phyloP scores from a whole-genome alignment of 2,113 vertebrate species.

The Bubalus kerabau region DNA sequence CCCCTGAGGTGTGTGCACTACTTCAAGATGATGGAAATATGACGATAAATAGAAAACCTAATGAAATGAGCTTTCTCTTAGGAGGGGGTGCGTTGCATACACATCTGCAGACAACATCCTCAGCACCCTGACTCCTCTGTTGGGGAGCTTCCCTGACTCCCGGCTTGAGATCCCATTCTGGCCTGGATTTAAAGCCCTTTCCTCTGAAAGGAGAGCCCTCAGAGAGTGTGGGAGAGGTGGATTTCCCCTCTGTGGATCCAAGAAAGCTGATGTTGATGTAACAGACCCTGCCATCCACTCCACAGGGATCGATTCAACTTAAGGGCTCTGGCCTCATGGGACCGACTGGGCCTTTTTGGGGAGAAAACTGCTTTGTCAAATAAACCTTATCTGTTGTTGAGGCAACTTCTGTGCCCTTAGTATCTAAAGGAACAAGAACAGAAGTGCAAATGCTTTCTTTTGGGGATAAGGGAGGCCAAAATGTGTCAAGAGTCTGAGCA shows the following conservation, averaged over 20 bases:
- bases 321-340: neutral
- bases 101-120: too few species aligned
- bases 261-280: conserved; percentile 45
- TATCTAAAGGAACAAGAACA: neutral
- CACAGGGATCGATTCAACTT: conserved; percentile 1
- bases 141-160: neutral
- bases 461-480: neutral
- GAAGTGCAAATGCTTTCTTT: neutral
- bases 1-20: neutral
- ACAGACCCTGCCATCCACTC: conserved; percentile 11
- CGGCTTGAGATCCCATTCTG: neutral
- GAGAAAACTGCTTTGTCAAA: conserved; percentile 56
- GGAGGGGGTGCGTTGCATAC: neutral
- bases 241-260: neutral
- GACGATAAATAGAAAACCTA: neutral
- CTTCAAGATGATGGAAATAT: neutral
- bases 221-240: neutral
- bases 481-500: neutral
- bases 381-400: conserved; percentile 30
- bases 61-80: neutral
- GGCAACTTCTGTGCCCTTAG: conserved; percentile 16
- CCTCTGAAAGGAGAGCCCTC: neutral
- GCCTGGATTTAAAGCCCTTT: neutral
- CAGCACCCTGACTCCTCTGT: rapidly evolving
- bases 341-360: conserved; percentile 37